phyloP scores from a whole-genome alignment of 2,113 vertebrate genomes.

The Spermophilus dauricus region DNA sequence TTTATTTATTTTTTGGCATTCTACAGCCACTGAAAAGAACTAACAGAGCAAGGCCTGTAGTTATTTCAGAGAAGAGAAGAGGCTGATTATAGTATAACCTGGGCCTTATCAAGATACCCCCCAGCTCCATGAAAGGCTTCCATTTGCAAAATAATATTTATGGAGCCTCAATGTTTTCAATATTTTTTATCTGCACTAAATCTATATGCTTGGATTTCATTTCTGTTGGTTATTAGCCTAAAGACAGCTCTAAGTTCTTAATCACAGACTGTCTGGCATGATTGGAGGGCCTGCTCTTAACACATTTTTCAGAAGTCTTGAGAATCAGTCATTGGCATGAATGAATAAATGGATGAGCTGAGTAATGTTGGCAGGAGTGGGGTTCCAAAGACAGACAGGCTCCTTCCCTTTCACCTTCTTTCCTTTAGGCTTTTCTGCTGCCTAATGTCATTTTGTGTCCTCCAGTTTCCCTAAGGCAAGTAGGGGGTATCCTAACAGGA shows the following conservation, averaged over 20 bases:
- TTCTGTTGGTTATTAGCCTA: slow-evolving; percentile 60
- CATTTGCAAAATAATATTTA: slow-evolving; percentile 48
- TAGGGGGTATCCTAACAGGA: neutral
- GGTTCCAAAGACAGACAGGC: neutral
- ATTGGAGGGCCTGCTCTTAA: slow-evolving; percentile 61
- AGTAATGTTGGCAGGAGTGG: neutral
- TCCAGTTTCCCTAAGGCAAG: neutral
- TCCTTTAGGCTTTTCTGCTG: neutral
- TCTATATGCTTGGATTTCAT: neutral
- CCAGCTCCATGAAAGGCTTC: neutral
- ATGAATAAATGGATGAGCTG: slow-evolving; percentile 43
- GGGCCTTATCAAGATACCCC: neutral
- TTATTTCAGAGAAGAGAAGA: slow-evolving; percentile 47
- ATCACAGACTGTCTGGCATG: slow-evolving; percentile 5
- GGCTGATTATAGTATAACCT: slow-evolving; percentile 8
- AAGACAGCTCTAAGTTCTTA: slow-evolving; percentile 36
- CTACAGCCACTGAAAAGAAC: neutral
- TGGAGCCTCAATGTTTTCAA: slow-evolving; percentile 34
- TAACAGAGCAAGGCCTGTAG: neutral
- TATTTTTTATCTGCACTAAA: neutral
- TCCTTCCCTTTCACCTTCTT: neutral
- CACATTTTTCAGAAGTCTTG: slow-evolving; percentile 16
- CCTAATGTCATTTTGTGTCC: neutral
- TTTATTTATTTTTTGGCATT: neutral
- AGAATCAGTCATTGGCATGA: slow-evolving; percentile 39